These are phyloP conservation scores for Pseudochaenichthys georgianus DNA, from an alignment of 2,797 vertebrate species.

Conservation along the genomic window DNA sequence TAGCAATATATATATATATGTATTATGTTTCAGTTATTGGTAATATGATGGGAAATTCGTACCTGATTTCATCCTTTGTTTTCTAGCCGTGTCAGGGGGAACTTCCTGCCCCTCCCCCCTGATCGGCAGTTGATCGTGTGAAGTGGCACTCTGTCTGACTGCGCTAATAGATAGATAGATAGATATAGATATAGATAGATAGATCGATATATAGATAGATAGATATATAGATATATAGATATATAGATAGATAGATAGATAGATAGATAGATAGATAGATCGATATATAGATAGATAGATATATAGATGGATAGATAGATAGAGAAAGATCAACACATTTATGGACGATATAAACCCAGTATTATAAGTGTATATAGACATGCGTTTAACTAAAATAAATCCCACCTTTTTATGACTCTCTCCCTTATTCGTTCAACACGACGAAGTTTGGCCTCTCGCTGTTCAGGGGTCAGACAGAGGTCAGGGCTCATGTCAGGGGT, in stretches of 20 bases:
- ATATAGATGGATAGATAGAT: constrained; percentile 22
- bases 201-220: constrained; percentile 50
- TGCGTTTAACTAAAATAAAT: background rate
- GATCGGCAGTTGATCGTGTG: constrained; percentile 59
- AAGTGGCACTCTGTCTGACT: constrained; percentile 76
- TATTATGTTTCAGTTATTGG: too few species aligned
- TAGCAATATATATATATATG: too few species aligned
- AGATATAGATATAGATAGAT: constrained; percentile 28
- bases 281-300: constrained; percentile 22
- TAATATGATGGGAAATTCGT: constrained; percentile 8
- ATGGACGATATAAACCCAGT: background rate
- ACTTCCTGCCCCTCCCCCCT: constrained; percentile 52
- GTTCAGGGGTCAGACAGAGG: constrained; percentile 72
- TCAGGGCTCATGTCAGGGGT: constrained; percentile 63
- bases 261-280: too few species aligned
- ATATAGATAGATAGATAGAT: constrained; percentile 26
- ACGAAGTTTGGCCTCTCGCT: constrained; percentile 82
- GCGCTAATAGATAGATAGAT: constrained; percentile 72
- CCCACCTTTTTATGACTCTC: constrained; percentile 81
- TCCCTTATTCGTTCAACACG: constrained; percentile 82
- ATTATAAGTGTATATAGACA: background rate
- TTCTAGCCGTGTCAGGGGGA: constrained; percentile 51
- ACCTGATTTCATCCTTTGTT: constrained; percentile 66
- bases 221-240: too few species aligned
- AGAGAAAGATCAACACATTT: constrained; percentile 31